Conservation (phyloP, 2,888 invertebrate genomes). For the Nipponacmea schrenckii region DNA sequence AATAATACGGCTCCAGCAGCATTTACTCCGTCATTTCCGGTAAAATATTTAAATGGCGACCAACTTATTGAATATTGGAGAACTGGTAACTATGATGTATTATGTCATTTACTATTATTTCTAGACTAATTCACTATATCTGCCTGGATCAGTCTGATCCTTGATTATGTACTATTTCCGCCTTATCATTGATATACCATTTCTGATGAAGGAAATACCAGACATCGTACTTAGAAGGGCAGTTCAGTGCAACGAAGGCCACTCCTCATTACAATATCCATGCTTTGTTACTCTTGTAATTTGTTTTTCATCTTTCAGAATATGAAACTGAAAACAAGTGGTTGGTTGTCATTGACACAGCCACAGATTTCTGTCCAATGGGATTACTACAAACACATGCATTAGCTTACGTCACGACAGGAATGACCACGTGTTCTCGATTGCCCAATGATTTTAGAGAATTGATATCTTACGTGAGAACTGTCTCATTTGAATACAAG, state of each 20-base stretch:
- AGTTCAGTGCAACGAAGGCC: too few relatives aligned
- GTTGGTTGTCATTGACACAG: slow-evolving; percentile 11
- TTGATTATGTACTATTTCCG: too few relatives aligned
- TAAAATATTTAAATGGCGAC: neutral
- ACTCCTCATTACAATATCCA: too few relatives aligned
- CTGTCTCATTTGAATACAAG: slow-evolving; percentile 14
- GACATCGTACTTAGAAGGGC: too few relatives aligned
- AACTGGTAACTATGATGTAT: neutral
- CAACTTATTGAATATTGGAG: neutral
- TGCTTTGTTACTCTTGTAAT: too few relatives aligned
- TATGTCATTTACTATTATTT: too few relatives aligned
- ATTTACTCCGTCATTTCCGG: neutral
- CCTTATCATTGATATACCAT: too few relatives aligned
- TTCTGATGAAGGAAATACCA: too few relatives aligned
- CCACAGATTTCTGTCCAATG: slow-evolving; percentile 8
- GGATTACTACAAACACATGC: slow-evolving; percentile 1
- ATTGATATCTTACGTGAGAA: neutral
- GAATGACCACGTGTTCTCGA: neutral
- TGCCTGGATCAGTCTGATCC: too few relatives aligned
- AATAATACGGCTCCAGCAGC: neutral
- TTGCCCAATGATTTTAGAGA: neutral
- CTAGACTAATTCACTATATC: too few relatives aligned
- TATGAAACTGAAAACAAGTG: slow-evolving; percentile 5
- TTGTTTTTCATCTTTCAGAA: neutral
- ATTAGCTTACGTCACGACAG: slow-evolving; percentile 12